Evolutionary conservation across 1,140 invertebrate species (phyloP), one percentile per base, ranked within the genome.

Genomic region (Drosophila yakuba): DNA sequence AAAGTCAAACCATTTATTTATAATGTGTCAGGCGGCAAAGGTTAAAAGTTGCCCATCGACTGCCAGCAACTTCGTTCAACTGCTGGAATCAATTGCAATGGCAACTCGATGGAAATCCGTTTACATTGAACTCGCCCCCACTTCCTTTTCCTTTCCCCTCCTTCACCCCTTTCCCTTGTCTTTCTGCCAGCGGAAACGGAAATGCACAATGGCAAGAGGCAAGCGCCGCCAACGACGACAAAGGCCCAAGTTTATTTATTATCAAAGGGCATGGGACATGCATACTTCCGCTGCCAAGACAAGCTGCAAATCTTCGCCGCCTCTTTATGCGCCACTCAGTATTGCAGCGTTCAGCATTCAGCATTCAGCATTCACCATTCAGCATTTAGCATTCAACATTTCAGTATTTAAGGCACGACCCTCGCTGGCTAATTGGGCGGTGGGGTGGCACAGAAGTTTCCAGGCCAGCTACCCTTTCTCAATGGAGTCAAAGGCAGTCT

Each of bases 31-130:
- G 52, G 48, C 35, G 25, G 72, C 50, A 83, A 86, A 86, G 82
- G 83, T 82, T 88, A 86, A 88, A 83, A 56, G 79, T 82, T 88
- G 75, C 75, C 82, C 80, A 84, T 84, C 61, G 73, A 85, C 63
- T 80, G 80, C 36, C 63, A 45, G 10, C 17, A 68, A 51, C 48
- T 69, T 14, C 20, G 38, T 8, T 17, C 43, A 17, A 45, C 67
- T 68, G 57, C 76, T 73, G 52, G 71, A 69, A 75, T 78, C 78
- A 75, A 75, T 66, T 75, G 72, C 61, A 45, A 76, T 56, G 25
- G 17, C 50, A 74, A 66, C 45, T 44, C 52, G 41, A 58, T 75
- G 74, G 73, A 76, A 75, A 74, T 76, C 71, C 71, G 74, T 47
- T 67, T 69, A 57, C 63, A 69, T 41, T 71, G 67, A 50, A 71